phyloP scores from a whole-genome alignment of 2,113 vertebrate genomes.

The Proterorhinus semilunaris region DNA sequence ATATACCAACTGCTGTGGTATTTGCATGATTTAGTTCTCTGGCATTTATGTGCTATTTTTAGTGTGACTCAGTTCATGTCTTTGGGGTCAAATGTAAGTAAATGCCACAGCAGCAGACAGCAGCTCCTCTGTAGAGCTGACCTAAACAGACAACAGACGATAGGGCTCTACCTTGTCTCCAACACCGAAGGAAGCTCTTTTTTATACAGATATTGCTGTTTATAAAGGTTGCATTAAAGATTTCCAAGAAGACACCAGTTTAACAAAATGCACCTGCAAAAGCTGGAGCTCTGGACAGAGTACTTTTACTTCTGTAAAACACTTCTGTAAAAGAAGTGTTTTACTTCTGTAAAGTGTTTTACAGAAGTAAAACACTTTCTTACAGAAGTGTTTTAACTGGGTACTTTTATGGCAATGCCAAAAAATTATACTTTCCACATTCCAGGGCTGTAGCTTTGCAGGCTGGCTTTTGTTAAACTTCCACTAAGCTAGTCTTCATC shows the following conservation, averaged over 20 bases:
- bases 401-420: slow-evolving; percentile 41
- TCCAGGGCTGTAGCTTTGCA: slow-evolving; percentile 45
- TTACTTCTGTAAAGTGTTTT: slow-evolving; percentile 24
- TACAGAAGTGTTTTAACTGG: neutral
- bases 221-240: neutral
- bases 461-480: slow-evolving; percentile 43
- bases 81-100: slow-evolving; percentile 3
- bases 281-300: neutral
- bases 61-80: neutral
- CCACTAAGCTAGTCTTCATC: slow-evolving; percentile 51
- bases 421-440: slow-evolving; percentile 51
- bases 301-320: slow-evolving; percentile 21
- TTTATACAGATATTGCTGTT: neutral
- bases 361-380: too few species aligned
- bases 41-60: slow-evolving; percentile 2
- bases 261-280: slow-evolving; percentile 9
- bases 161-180: slow-evolving; percentile 5
- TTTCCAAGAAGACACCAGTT: slow-evolving; percentile 33
- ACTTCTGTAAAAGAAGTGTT: slow-evolving; percentile 19
- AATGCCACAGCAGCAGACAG: slow-evolving; percentile 1
- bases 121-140: neutral
- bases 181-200: neutral
- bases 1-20: neutral
- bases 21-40: neutral
- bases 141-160: neutral